These are phyloP conservation scores for Brachyalestes nurse DNA, from an alignment of 2,797 vertebrate genomes.

Conservation along the genomic window DNA sequence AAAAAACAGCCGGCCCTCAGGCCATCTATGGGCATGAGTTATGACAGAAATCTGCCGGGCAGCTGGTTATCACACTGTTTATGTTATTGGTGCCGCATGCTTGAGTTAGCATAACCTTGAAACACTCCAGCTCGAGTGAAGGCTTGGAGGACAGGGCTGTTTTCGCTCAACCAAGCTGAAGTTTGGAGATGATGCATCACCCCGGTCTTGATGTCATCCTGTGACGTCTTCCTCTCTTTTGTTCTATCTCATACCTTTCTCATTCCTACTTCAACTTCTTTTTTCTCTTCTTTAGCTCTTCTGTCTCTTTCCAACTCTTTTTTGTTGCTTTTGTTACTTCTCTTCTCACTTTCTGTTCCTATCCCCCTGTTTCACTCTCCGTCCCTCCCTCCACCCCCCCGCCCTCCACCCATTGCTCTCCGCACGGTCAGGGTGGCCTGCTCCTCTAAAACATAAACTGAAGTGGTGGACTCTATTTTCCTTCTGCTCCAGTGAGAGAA, in stretches of 20 bases:
- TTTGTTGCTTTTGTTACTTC: too few species aligned
- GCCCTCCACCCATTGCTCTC: conserved; percentile 47
- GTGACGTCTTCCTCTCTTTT: conserved; percentile 6
- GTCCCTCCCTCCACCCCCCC: neutral
- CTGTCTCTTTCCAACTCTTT: neutral
- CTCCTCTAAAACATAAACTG: conserved; percentile 63
- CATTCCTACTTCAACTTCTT: neutral
- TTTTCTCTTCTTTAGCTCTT: conserved; percentile 32
- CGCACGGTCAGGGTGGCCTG: conserved; percentile 68
- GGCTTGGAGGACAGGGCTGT: conserved; percentile 70
- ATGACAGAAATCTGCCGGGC: conserved; percentile 78
- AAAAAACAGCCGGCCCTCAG: conserved; percentile 65
- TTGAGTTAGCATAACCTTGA: conserved; percentile 86
- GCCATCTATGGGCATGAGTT: conserved; percentile 74
- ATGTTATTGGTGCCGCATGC: conserved; percentile 82
- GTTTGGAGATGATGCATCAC: conserved; percentile 77
- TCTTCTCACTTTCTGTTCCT: neutral
- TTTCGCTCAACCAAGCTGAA: conserved; percentile 73
- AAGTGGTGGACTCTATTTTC: conserved; percentile 64
- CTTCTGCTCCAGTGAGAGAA: conserved; percentile 64
- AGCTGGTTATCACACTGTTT: conserved; percentile 82
- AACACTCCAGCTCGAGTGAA: conserved; percentile 79
- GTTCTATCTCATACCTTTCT: neutral
- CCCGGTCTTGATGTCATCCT: neutral
- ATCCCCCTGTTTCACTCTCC: conserved; percentile 26